Conservation (phyloP, 1,140 invertebrate genomes). For the Drosophila sp. region DNA sequence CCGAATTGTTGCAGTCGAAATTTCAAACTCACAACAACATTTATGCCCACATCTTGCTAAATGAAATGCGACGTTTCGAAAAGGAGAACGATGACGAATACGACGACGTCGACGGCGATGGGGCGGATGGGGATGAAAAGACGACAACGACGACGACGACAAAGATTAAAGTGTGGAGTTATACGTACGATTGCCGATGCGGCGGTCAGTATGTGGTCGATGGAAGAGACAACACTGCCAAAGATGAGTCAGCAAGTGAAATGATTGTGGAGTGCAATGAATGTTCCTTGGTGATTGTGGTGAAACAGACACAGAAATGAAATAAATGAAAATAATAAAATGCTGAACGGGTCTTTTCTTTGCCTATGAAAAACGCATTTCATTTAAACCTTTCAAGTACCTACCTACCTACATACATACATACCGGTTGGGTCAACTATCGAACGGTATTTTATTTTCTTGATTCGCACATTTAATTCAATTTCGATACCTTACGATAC, state of each 20-base stretch:
- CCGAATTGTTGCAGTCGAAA: constrained; percentile 74
- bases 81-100: constrained; percentile 32
- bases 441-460: too few species aligned
- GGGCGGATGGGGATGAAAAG: neutral
- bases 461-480: too few species aligned
- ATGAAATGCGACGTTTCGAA: constrained; percentile 61
- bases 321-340: constrained; percentile 38
- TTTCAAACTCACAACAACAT: constrained; percentile 76
- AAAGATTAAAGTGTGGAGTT: constrained; percentile 38
- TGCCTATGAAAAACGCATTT: constrained; percentile 22
- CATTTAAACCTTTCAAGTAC: constrained; percentile 14
- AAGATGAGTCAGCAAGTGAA: constrained; percentile 67
- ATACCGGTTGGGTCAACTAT: too few species aligned
- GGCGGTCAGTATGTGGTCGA: constrained; percentile 79
- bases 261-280: constrained; percentile 81
- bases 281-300: constrained; percentile 80
- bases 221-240: constrained; percentile 17
- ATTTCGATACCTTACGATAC: too few species aligned
- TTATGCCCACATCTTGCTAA: constrained; percentile 61
- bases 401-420: too few species aligned
- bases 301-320: constrained; percentile 50
- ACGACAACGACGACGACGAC: constrained; percentile 28
- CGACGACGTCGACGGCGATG: constrained; percentile 9
- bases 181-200: constrained; percentile 77
- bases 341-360: constrained; percentile 12